phyloP scores from a whole-genome alignment of 30 jellyfish, hydroid and myxozoan species.

The Aurelia aurita region DNA sequence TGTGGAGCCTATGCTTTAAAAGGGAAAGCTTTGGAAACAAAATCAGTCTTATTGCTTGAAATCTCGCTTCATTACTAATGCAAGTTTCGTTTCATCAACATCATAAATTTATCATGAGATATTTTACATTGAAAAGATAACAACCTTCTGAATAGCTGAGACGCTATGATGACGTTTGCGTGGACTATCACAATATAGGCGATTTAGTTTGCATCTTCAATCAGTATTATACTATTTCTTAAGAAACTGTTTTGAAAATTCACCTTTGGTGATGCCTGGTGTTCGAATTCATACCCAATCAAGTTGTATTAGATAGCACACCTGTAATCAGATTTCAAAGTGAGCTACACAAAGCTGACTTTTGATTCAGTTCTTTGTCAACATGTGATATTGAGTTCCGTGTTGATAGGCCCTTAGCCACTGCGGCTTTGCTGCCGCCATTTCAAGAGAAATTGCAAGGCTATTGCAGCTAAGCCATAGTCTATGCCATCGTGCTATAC shows the following conservation, averaged over 20 bases:
- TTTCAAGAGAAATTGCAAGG: no score
- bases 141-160: no score
- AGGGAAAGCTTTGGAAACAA: no score
- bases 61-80: not conserved
- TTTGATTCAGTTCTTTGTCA: no score
- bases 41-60: not conserved
- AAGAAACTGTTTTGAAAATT: not conserved
- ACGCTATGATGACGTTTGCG: not conserved
- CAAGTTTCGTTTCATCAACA: slow-evolving; percentile 24
- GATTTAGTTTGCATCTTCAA: slow-evolving; percentile 2
- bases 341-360: not conserved
- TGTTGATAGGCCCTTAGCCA: no score
- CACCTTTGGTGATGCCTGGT: slow-evolving; percentile 34
- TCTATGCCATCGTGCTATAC: no score
- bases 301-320: not conserved
- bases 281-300: slow-evolving; percentile 9
- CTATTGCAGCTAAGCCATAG: no score
- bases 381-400: no score
- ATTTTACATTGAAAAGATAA: not conserved
- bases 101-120: slow-evolving; percentile 19
- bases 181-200: not conserved
- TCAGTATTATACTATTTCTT: not conserved
- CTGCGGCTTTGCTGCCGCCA: no score
- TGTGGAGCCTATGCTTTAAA: no score
- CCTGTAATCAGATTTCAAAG: slow-evolving; percentile 5